Conservation (phyloP, 1,140 invertebrate genomes). For the Calliopsis andreniformis region DNA sequence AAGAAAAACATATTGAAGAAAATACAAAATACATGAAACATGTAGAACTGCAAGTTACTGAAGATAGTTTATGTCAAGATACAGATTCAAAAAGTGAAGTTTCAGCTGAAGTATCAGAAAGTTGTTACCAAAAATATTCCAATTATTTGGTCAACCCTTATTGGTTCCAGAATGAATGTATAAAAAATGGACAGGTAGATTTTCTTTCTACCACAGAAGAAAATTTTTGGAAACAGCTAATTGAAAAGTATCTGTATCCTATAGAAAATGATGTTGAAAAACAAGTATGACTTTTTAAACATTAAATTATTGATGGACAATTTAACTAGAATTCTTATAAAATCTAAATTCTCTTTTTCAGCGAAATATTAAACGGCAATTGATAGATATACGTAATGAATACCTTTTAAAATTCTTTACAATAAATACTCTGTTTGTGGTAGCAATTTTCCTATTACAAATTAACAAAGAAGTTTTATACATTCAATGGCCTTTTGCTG, state of each 20-base stretch:
- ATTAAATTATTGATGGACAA: background rate
- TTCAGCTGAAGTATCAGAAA: background rate
- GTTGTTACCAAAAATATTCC: background rate
- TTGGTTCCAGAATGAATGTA: constrained; percentile 87
- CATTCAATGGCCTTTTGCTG: constrained; percentile 87
- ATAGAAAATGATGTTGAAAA: constrained; percentile 80
- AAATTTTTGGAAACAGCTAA: constrained; percentile 88
- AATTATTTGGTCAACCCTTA: constrained; percentile 83
- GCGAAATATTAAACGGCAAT: constrained; percentile 83
- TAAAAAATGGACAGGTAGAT: constrained; percentile 84
- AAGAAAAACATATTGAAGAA: constrained; percentile 15
- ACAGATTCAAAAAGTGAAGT: constrained; percentile 54
- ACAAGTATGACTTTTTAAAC: constrained; percentile 41
- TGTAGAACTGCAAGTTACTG: constrained; percentile 17
- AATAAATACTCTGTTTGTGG: constrained; percentile 91
- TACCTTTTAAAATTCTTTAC: constrained; percentile 91
- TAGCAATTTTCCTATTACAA: constrained; percentile 90
- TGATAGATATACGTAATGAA: constrained; percentile 87
- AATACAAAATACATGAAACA: constrained; percentile 11
- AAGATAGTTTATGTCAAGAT: background rate
- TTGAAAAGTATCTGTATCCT: constrained; percentile 88
- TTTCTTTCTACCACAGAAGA: constrained; percentile 84
- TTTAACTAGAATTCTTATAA: background rate
- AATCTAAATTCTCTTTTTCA: constrained; percentile 63
- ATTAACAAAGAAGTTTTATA: constrained; percentile 87